These are phyloP conservation scores for Thripadectes ignobilis DNA, from an alignment of 2,797 vertebrate species.

Conservation along the genomic window DNA sequence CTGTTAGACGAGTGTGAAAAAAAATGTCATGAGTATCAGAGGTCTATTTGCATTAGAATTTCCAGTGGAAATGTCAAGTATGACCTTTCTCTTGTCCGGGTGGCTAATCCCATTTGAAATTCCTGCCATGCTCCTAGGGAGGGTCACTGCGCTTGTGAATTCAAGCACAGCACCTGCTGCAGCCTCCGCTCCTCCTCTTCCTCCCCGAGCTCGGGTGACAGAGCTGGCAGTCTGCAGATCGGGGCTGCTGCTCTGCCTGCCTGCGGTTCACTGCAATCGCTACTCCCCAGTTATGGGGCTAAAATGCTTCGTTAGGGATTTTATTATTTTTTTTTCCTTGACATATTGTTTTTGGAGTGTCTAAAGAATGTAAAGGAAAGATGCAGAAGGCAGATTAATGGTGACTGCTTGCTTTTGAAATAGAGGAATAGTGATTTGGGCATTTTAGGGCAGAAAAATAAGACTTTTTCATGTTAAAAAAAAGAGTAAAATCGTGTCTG, in stretches of 20 bases:
- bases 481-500: background rate
- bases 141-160: constrained; percentile 70
- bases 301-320: background rate
- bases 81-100: constrained; percentile 80
- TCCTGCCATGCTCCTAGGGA: constrained; percentile 72
- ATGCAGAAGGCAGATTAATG: background rate
- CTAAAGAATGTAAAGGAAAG: background rate
- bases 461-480: background rate
- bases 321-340: background rate
- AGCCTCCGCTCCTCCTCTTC: constrained; percentile 41
- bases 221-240: constrained; percentile 22
- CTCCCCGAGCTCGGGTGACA: background rate
- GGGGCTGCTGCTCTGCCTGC: background rate
- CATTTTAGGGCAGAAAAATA: background rate
- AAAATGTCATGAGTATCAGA: constrained; percentile 63
- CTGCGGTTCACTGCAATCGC: accelerated
- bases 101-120: constrained; percentile 83
- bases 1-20: constrained; percentile 56
- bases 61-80: constrained; percentile 82
- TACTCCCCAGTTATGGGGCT: background rate
- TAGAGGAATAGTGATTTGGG: background rate
- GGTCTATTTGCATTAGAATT: constrained; percentile 80
- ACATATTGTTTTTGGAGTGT: background rate
- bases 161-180: constrained; percentile 71
- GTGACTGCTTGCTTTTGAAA: background rate